These are phyloP conservation scores for Nyctibius bracteatus DNA, from an alignment of 2,113 vertebrate genomes.

Conservation along the genomic window DNA sequence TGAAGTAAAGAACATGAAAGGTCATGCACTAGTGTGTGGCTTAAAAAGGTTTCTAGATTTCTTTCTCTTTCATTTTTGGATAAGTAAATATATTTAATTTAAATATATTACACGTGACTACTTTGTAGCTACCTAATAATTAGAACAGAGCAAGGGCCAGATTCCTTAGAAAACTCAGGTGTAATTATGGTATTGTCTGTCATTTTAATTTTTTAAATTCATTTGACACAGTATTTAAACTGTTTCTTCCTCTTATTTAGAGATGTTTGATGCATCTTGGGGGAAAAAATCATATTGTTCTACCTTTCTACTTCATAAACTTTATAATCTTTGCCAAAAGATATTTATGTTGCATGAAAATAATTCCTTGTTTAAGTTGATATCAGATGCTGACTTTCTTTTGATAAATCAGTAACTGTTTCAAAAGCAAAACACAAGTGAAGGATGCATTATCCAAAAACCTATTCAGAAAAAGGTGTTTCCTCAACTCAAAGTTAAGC, in stretches of 20 bases:
- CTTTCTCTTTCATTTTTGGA: background rate
- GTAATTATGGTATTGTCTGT: background rate
- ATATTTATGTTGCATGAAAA: background rate
- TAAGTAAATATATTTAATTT: background rate
- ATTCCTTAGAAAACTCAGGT: background rate
- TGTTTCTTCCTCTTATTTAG: background rate
- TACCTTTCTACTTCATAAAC: background rate
- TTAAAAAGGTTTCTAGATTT: background rate
- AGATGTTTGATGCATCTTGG: background rate
- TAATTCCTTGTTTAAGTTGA: background rate
- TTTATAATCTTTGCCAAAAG: background rate
- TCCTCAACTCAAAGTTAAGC: background rate
- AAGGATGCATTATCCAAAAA: background rate
- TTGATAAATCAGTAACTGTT: background rate
- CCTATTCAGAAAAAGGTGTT: background rate
- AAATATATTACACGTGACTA: background rate
- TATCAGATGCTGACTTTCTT: background rate
- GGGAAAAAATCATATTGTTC: background rate
- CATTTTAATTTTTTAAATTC: background rate
- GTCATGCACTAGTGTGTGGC: too few species aligned
- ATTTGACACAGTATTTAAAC: background rate
- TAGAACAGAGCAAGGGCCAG: background rate
- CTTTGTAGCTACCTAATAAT: background rate
- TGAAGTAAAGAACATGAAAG: background rate
- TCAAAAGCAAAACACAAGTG: background rate